phyloP scores from a whole-genome alignment of 2,113 vertebrate genomes.

The Tragelaphus scriptus region DNA sequence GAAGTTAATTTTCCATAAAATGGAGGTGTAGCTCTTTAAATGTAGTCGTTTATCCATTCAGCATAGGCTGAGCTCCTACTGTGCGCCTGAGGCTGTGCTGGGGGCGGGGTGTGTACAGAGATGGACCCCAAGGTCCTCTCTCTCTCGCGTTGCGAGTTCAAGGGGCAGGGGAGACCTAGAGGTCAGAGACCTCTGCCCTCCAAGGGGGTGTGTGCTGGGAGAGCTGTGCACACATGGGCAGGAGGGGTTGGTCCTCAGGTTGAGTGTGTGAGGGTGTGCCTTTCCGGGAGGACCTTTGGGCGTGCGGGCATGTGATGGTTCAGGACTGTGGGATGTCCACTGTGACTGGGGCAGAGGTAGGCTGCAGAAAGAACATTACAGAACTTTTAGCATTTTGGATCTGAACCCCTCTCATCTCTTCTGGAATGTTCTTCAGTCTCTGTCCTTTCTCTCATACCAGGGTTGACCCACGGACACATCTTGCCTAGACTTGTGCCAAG shows the following conservation, averaged over 20 bases:
- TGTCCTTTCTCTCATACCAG: not conserved
- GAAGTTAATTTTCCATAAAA: conserved; percentile 41
- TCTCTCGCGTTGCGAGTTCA: fast-evolving
- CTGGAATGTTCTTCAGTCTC: not conserved
- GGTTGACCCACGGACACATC: fast-evolving
- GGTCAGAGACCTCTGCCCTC: not conserved
- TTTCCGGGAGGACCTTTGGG: fast-evolving
- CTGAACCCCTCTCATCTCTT: not conserved
- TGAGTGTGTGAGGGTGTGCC: fast-evolving
- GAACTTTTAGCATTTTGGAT: not conserved
- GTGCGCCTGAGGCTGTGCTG: not conserved
- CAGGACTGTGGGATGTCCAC: fast-evolving
- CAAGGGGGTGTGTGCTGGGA: not conserved
- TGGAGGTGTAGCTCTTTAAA: not conserved
- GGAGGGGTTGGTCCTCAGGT: not conserved
- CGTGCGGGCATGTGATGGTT: fast-evolving
- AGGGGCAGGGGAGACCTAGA: fast-evolving
- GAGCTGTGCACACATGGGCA: fast-evolving
- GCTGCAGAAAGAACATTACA: too few species aligned
- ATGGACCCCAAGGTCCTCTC: not conserved
- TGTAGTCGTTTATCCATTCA: not conserved
- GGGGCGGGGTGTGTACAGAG: fast-evolving
- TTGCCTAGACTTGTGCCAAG: not conserved
- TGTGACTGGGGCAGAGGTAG: not conserved
- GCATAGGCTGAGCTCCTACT: not conserved